Evolutionary conservation across 1,140 invertebrate genomes (phyloP).

Genomic region (Diorhabda sublineata): DNA sequence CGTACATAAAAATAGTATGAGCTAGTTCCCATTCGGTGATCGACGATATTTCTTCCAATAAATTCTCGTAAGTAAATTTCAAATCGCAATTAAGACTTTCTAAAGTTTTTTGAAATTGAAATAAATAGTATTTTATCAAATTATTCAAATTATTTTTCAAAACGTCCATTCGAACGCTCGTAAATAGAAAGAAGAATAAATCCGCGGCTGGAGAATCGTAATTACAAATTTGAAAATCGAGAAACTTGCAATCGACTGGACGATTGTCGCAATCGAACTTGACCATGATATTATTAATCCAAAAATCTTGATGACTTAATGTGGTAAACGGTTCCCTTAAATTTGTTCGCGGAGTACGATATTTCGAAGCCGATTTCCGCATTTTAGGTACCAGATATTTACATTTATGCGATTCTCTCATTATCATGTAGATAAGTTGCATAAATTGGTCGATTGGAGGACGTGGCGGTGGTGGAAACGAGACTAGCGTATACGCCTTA

Average conservation of each 20-base stretch:
- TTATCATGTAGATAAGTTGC: slow-evolving; percentile 30
- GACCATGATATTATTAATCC: slow-evolving; percentile 59
- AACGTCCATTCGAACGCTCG: slow-evolving; percentile 48
- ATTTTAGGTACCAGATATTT: slow-evolving; percentile 23
- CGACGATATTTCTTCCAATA: slow-evolving; percentile 22
- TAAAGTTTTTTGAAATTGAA: slow-evolving; percentile 43
- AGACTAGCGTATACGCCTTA: slow-evolving; percentile 39
- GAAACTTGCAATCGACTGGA: slow-evolving; percentile 50
- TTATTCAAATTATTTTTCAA: slow-evolving; percentile 47
- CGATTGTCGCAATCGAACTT: slow-evolving; percentile 38
- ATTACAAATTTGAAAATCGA: slow-evolving; percentile 61
- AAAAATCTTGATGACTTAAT: slow-evolving; percentile 58
- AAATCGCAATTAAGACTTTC: slow-evolving; percentile 19
- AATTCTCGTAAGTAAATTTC: slow-evolving; percentile 20
- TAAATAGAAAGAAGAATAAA: slow-evolving; percentile 55
- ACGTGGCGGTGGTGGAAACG: slow-evolving; percentile 20
- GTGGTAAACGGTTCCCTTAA: slow-evolving; percentile 49
- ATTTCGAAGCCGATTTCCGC: slow-evolving; percentile 15
- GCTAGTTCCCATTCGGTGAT: slow-evolving; percentile 9
- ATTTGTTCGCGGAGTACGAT: slow-evolving; percentile 26
- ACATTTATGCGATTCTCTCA: slow-evolving; percentile 30
- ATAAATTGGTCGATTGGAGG: slow-evolving; percentile 30
- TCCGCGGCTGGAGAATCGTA: slow-evolving; percentile 53
- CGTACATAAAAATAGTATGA: slow-evolving; percentile 18
- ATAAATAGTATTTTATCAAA: slow-evolving; percentile 51